Evolutionary conservation across 2,797 vertebrate species (phyloP).

Genomic region (Rhynchotus rufescens): DNA sequence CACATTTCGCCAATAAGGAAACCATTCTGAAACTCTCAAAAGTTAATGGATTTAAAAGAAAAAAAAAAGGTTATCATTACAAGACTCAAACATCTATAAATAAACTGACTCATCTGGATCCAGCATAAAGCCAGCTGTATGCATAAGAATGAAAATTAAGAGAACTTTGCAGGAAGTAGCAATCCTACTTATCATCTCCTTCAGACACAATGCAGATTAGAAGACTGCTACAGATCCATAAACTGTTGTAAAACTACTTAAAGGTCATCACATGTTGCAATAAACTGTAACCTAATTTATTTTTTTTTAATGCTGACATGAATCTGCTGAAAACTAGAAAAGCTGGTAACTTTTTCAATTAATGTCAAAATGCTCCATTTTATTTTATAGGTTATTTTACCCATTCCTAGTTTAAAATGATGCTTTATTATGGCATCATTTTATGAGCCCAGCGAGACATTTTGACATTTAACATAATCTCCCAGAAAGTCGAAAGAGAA

Average conservation of each 20-base stretch:
- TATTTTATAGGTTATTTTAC: conserved; percentile 81
- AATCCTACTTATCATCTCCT: conserved; percentile 54
- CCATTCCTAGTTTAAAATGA: conserved; percentile 79
- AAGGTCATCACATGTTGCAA: conserved; percentile 81
- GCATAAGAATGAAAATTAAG: conserved; percentile 40
- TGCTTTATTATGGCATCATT: conserved; percentile 74
- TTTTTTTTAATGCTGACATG: conserved; percentile 78
- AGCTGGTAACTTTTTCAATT: conserved; percentile 79
- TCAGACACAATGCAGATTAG: conserved; percentile 67
- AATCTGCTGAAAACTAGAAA: conserved; percentile 76
- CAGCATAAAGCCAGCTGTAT: background rate
- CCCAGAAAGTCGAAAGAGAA: conserved; percentile 75
- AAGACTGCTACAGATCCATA: conserved; percentile 58
- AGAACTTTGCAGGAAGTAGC: conserved; percentile 55
- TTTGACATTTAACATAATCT: conserved; percentile 85
- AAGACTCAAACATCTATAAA: background rate
- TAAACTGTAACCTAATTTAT: conserved; percentile 79
- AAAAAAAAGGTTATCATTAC: background rate
- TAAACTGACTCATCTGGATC: conserved; percentile 15
- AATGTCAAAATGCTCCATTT: conserved; percentile 81
- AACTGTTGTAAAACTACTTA: conserved; percentile 75
- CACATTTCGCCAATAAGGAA: background rate
- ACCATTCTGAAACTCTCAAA: background rate
- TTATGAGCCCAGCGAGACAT: conserved; percentile 81
- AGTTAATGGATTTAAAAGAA: background rate